Base-by-base conservation (phyloP, 2,113 vertebrate species). In the Sterna hirundo region DNA sequence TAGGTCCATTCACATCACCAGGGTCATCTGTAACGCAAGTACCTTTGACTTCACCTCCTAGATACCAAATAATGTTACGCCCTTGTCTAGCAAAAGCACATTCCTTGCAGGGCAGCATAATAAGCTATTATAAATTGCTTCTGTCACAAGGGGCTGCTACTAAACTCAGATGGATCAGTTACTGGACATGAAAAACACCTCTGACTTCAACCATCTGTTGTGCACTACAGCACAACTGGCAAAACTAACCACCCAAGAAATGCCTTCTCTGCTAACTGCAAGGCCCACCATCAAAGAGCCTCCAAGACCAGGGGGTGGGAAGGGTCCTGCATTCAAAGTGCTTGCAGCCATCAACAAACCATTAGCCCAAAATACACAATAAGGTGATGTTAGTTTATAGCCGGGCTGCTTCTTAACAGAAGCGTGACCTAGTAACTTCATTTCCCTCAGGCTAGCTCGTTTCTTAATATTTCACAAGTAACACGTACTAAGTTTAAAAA, bases 221-320 rank as follows among this genome's bases (percentile, higher is more conserved):
- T 8, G 19, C 42, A 61, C 80, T 78, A 93, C 49, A 83, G 65
- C 19, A 5, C 42, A 40, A 69, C 2, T 11, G 1, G 22, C 51
- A 68, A 75, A 86, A 40, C 3, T 70, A 88, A 32, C 32, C 58
- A 71, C 75, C 17, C 46, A 83, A 68, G 19, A 74, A 88, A 36
- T 8, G 6, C 20, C 47, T 36, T 54, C n/a, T 51, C 64, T 51
- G 49, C 36, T 60, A 61, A 38, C 64, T 47, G 18, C 61, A 87
- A 83, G 30, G 22, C 64, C 25, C 55, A 57, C 36, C 46, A 22
- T 10, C 17, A 18, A 83, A 61, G 30, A 65, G 30, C 29, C 66
- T 65, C 1, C 0, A 83, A 83, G 27, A 79, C 0, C 13, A 3
- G 14, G 17, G 27, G 34, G 4, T 19, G 44, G 46, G 5, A 49